A percentile compares a stretch with the other conserved stretches of the same genome.
Conservation (phyloP, 2,113 vertebrate genomes). For the Neogale vison region DNA sequence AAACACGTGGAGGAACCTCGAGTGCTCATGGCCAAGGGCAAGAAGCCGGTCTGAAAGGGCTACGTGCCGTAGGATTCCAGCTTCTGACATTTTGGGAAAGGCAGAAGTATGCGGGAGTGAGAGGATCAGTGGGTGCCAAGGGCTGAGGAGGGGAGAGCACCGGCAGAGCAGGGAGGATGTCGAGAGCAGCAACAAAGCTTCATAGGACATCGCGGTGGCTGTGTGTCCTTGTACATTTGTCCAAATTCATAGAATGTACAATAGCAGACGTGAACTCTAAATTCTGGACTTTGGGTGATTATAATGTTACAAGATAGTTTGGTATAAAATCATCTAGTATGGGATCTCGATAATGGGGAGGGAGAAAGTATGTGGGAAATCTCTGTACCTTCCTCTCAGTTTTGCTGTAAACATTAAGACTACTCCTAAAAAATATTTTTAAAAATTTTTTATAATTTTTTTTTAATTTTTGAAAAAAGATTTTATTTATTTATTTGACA, state of each 20-base stretch:
- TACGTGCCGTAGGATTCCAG: accelerated
- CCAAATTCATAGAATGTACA: background rate
- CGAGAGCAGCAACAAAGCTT: background rate
- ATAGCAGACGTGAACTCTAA: background rate
- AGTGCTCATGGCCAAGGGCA: background rate
- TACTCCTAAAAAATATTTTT: background rate
- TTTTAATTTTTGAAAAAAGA: too few species aligned
- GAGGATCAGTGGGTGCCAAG: background rate
- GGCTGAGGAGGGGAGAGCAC: background rate
- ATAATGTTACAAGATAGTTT: background rate
- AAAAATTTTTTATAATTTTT: too few species aligned
- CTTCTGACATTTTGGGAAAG: background rate
- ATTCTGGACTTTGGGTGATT: background rate
- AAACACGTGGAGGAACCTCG: background rate
- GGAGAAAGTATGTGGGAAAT: background rate
- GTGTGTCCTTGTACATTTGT: background rate
- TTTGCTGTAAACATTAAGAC: background rate
- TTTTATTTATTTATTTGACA: too few species aligned
- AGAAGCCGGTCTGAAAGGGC: background rate
- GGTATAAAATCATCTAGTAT: background rate
- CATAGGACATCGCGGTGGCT: too few species aligned
- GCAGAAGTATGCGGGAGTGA: background rate
- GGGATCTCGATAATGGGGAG: background rate
- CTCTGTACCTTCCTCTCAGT: background rate
- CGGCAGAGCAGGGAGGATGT: too few species aligned